Percentiles rank a stretch among this genome's conserved stretches.
Conservation (phyloP, 2,797 vertebrate species). For the Sebastes paucispinis region DNA sequence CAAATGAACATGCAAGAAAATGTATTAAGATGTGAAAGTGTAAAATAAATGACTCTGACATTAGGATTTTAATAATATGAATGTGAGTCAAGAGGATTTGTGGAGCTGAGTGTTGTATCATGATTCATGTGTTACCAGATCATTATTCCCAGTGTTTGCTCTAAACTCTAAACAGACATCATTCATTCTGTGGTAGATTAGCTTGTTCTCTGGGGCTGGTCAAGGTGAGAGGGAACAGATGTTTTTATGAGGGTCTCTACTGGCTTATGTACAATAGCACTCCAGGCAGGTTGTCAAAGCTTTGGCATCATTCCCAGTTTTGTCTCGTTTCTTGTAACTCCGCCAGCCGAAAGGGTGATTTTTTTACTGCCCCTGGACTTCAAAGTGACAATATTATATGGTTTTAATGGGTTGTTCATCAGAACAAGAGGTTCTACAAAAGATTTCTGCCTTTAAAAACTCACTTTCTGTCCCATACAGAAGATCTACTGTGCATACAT, state of each 20-base stretch:
- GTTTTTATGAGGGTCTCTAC: neutral
- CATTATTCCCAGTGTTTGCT: neutral
- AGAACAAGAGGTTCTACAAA: neutral
- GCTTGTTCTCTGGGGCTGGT: neutral
- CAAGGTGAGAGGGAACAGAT: conserved; percentile 2
- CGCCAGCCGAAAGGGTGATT: neutral
- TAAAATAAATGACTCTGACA: conserved; percentile 27
- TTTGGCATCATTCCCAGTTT: neutral
- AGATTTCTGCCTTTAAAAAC: neutral
- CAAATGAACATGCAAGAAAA: neutral
- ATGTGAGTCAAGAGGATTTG: conserved; percentile 3
- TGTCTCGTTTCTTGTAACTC: neutral
- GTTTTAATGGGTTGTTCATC: neutral
- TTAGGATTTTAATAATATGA: neutral
- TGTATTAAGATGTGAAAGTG: conserved; percentile 2
- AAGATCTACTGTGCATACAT: neutral
- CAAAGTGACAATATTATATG: neutral
- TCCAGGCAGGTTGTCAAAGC: neutral
- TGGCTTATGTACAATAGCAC: neutral
- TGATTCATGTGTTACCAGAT: conserved; percentile 3
- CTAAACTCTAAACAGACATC: neutral
- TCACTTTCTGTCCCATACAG: neutral
- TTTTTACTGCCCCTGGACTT: neutral
- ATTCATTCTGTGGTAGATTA: neutral
- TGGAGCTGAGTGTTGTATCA: neutral